A percentile compares a stretch with the other conserved stretches of the same genome.
Evolutionary conservation across 2,797 vertebrate species (phyloP).

Genomic region (Tenualosa thibaudeaui): DNA sequence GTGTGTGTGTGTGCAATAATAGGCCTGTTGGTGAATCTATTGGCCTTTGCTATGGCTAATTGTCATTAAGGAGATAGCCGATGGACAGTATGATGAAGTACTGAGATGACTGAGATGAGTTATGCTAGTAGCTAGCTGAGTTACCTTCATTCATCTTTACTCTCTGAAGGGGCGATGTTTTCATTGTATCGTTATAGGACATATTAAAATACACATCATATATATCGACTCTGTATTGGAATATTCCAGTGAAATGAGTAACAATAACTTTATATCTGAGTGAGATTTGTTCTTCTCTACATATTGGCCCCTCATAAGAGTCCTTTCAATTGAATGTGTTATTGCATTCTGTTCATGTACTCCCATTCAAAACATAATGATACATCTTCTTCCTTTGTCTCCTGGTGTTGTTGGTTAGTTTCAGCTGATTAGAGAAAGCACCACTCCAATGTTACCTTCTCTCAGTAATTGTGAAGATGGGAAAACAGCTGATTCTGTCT

Average conservation of each 20-base stretch:
- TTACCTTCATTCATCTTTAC: neutral
- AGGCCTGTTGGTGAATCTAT: conserved; percentile 37
- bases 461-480: conserved; percentile 56
- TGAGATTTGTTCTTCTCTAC: conserved; percentile 48
- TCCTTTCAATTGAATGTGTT: conserved; percentile 23
- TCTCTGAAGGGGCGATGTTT: neutral
- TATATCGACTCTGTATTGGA: neutral
- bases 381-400: neutral
- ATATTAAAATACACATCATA: neutral
- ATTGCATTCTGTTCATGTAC: neutral
- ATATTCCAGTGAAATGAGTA: neutral
- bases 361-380: neutral
- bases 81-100: neutral
- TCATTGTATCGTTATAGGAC: neutral
- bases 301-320: conserved; percentile 36
- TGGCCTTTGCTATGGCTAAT: conserved; percentile 65
- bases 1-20: conserved; percentile 34
- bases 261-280: conserved; percentile 19
- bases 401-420: conserved; percentile 26
- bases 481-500: conserved; percentile 50
- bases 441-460: conserved; percentile 43
- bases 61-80: conserved; percentile 62
- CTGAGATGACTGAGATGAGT: neutral
- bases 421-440: conserved; percentile 59
- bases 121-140: neutral